Conservation (phyloP, 2,797 vertebrate genomes). For the Periophthalmus magnuspinnatus region DNA sequence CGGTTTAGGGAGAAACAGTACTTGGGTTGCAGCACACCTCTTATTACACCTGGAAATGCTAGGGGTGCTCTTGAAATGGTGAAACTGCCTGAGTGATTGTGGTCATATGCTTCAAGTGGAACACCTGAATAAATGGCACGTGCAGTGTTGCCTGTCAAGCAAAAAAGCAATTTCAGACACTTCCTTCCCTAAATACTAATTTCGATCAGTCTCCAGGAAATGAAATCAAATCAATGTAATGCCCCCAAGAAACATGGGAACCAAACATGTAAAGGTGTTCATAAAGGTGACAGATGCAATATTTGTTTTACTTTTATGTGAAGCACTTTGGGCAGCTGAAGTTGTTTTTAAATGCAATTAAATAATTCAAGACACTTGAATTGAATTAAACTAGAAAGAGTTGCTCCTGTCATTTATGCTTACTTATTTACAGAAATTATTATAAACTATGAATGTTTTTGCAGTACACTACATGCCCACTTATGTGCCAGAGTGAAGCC, state of each 20-base stretch:
- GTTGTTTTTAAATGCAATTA: no score
- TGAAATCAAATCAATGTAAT: no score
- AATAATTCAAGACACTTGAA: no score
- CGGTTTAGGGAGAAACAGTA: slow-evolving; percentile 31
- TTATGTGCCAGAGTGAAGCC: no score
- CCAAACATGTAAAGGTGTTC: no score
- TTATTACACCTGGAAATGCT: slow-evolving; percentile 63
- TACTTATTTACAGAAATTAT: neutral
- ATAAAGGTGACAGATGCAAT: no score
- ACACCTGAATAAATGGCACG: slow-evolving; percentile 3
- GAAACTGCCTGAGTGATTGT: slow-evolving; percentile 37
- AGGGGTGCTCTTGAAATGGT: slow-evolving; percentile 35
- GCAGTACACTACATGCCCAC: neutral
- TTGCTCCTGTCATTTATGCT: neutral
- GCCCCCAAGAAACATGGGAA: no score
- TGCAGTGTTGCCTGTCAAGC: slow-evolving; percentile 8
- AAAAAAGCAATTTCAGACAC: neutral
- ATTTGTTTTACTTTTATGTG: no score
- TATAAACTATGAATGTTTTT: neutral
- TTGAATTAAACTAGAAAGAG: no score
- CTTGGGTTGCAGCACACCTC: slow-evolving; percentile 57
- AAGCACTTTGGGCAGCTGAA: no score
- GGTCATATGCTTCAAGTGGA: slow-evolving; percentile 25
- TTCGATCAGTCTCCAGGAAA: no score
- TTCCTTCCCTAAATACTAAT: neutral